A percentile compares a stretch with the other conserved stretches of the same genome.
Conservation (phyloP, 2,888 invertebrate species). For the Acrobasis consociella region DNA sequence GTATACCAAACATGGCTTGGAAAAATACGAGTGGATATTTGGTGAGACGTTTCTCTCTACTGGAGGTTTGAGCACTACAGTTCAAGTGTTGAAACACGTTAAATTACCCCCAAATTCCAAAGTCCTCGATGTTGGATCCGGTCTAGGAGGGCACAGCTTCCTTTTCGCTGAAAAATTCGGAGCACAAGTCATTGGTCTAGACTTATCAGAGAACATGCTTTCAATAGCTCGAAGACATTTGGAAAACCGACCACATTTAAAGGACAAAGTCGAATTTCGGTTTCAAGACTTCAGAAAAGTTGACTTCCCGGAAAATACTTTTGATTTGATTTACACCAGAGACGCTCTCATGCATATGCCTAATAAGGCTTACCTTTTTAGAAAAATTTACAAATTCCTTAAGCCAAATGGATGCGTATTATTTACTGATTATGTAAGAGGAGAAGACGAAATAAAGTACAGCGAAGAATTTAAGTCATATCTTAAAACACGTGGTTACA, state of each 20-base stretch:
- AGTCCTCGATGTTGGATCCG: constrained; percentile 12
- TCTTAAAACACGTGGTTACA: constrained; percentile 22
- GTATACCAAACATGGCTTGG: constrained; percentile 25
- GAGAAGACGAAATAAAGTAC: constrained; percentile 26
- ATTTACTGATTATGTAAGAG: constrained; percentile 23
- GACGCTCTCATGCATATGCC: constrained; percentile 25
- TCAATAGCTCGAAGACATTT: constrained; percentile 21
- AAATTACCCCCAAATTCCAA: constrained; percentile 5
- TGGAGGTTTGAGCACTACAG: constrained; percentile 1
- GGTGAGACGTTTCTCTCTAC: constrained; percentile 18
- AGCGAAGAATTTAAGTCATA: constrained; percentile 23
- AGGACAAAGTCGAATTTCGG: constrained; percentile 7
- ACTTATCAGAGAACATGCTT: constrained; percentile 27
- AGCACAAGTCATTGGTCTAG: constrained; percentile 25
- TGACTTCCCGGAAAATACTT: constrained; percentile 22
- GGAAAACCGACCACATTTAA: constrained; percentile 3
- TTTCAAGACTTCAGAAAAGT: constrained; percentile 15
- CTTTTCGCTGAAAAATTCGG: constrained; percentile 27
- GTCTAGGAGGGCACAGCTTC: constrained; percentile 26
- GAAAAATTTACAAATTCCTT: not conserved
- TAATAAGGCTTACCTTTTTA: constrained; percentile 11
- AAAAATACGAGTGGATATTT: constrained; percentile 27
- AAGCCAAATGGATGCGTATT: constrained; percentile 11
- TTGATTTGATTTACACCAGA: constrained; percentile 25
- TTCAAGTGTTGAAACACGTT: constrained; percentile 1